Base-by-base conservation (phyloP, 2,888 invertebrate species). In the Imbricaverruca yamaguchii region DNA sequence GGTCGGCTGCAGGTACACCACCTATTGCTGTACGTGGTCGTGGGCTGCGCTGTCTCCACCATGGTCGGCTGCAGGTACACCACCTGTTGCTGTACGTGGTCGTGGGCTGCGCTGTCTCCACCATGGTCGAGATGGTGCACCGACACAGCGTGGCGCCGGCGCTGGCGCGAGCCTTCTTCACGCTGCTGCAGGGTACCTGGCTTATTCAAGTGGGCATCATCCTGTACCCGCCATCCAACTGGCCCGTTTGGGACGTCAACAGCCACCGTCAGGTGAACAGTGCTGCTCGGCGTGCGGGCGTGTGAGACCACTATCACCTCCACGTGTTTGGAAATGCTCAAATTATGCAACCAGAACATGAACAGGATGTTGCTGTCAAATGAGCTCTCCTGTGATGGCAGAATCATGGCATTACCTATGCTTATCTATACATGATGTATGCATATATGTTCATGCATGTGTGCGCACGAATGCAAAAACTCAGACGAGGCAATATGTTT, bases 131-230 rank as follows among this genome's bases (percentile, higher is more conserved):
- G 85, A 86, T 87, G 85, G 84, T 84, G 15, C 86, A 85, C 83
- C 86, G 87, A 10, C 84, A 86, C 81, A 86, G 85, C 81, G 85
- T 88, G 12, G 80, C 88, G 61, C 85, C 87, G 7, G 85, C 88
- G 0, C 83, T 89, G 74, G 83, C 86, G 15, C 84, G 89, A 79
- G 83, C 86, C 13, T 88, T 87, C 83, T 87, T 88, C 81, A 85
- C 87, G 0, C 82, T 89, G n/a, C 85, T 89, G 12, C 89, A 90
- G 85, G 89, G 89, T n/a, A 88, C 88, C 4, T 90, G 89, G 89
- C 89, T 89, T 85, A 88, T 86, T 85, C 88, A 88, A 83, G 87
- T 89, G 15, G 89, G 87, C 0, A 88, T 88, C 85, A 88, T 89
- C 82, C 85, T 89, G 53, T 89, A 89, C 85, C 87, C 88, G 61